Evolutionary conservation across 92 coral and sea anemone species (phyloP), one percentile per base, ranked within the genome.

Genomic region (Palythoa heliodiscus): DNA sequence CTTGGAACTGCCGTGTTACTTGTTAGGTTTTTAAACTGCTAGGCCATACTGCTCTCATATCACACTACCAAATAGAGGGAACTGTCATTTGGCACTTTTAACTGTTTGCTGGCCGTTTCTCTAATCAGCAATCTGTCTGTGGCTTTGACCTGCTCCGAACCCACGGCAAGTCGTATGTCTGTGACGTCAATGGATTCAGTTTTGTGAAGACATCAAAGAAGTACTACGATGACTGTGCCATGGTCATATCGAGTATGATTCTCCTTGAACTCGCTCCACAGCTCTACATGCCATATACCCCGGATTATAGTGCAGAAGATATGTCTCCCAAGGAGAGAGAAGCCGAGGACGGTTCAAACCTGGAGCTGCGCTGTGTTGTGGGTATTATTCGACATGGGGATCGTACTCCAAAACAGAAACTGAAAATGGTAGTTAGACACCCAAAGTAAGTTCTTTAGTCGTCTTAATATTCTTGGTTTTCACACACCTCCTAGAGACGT

Each of bases 131-230:
- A 94, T 92, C 98, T 17, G 98, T 96, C 13, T 96, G 98, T 87
- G 98, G 98, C n/a, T 96, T 95, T 88, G 99, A 96, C 71, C 87
- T 96, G 66, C 88, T 96, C 47, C 92, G 99, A 47, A 93, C 96
- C 14, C 98, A 91, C 83, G 99, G 99, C 66, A 92, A 92, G 90
- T 96, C 99, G 0, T 96, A 92, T 50, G 99, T 96, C 15, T 96
- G 99, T 77, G 99, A 96, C 82, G 99, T 96, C 75, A 96, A 96
- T 82, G 99, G 99, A 43, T 96, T 96, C 76, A 96, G 99, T 74
- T 96, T 96, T 85, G 99, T 96, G 38, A 96, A 96, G 86, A 96
- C 99, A 20, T 96, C 99, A 52, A 92, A 89, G 91, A 96, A 96
- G 78, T 96, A 96, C 86, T 96, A 96, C 74, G 99, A 96, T 61